Base-by-base conservation (phyloP, 2,888 invertebrate species). In the Lissocephala sabroskyi region DNA sequence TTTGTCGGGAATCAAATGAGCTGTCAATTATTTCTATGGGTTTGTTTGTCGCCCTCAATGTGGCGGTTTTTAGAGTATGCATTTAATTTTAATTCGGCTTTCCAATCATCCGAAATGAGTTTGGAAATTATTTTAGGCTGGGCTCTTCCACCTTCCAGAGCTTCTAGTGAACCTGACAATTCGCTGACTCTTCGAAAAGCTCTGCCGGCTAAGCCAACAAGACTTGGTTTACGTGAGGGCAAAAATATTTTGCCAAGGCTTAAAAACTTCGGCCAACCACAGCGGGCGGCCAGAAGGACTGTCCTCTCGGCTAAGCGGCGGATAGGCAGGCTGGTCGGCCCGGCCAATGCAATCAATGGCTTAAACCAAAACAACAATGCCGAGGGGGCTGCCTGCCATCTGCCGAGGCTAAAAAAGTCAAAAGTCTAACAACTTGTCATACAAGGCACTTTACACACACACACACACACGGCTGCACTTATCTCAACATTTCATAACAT, bases 381-480 rank as follows among this genome's bases (percentile, higher is more conserved):
- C n/a, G n/a, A 37, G n/a, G 37, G 37, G n/a, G n/a, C n/a, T 5
- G 10, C n/a, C 37, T 19, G 18, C 9, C 9, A 13, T 13, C 10
- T 35, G 14, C 11, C 5, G 16, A 16, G 11, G 10, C 10, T 10
- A 19, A 19, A 58, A 50, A 39, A 39, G 56, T 62, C 59, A 68
- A 66, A 70, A 58, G 56, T 60, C 71, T 61, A 70, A 70, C 75
- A 68, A 68, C 67, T 66, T 68, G 75, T 68, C 67, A 75, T 63
- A 68, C 76, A 71, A 61, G 56, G 42, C 52, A 52, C 50, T 50
- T 49, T 56, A 37, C 45, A 36, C 43, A 47, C 33, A 9, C 29
- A 23, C 29, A 43, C 37, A 30, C 29, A 30, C 47, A 39, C 39
- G 17, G 45, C 23, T 35, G 14, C 35, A 35, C 9, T 10, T 35